These are phyloP conservation scores for Hydra vulgaris DNA, from an alignment of 30 jellyfish, hydroid and myxozoan genomes.

Conservation along the genomic window DNA sequence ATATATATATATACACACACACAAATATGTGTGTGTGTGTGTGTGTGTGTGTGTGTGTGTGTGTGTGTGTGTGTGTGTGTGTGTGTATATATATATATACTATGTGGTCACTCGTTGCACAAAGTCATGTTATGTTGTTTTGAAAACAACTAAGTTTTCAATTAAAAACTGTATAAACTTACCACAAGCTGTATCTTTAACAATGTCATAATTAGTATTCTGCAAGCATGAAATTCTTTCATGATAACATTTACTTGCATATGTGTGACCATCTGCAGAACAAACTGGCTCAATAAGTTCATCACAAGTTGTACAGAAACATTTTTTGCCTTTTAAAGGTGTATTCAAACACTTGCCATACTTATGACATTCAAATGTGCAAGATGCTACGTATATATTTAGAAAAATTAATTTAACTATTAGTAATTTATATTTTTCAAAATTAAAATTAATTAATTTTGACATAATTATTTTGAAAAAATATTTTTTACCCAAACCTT, in stretches of 20 bases:
- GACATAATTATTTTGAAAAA: neutral
- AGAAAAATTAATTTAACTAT: too few relatives aligned
- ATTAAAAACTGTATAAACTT: neutral
- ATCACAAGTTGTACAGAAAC: conserved; percentile 66
- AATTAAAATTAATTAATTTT: neutral
- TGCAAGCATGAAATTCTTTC: conserved; percentile 38
- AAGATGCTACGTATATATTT: conserved; percentile 1
- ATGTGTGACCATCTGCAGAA: conserved; percentile 50
- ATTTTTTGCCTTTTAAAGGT: conserved; percentile 6
- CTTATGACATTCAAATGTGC: neutral
- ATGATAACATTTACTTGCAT: conserved; percentile 72
- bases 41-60: too few relatives aligned
- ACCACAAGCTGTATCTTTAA: conserved; percentile 53
- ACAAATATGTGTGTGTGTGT: too few relatives aligned
- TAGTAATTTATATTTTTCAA: neutral
- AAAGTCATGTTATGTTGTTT: too few relatives aligned
- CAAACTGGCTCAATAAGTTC: conserved; percentile 41
- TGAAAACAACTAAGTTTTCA: too few relatives aligned
- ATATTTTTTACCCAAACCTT: neutral
- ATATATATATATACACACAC: too few relatives aligned
- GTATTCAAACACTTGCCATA: conserved; percentile 1
- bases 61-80: too few relatives aligned
- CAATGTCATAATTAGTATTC: neutral
- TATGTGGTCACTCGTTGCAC: too few relatives aligned
- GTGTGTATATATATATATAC: too few relatives aligned